phyloP scores from a whole-genome alignment of 2,113 vertebrate genomes.

The Petromus typicus region DNA sequence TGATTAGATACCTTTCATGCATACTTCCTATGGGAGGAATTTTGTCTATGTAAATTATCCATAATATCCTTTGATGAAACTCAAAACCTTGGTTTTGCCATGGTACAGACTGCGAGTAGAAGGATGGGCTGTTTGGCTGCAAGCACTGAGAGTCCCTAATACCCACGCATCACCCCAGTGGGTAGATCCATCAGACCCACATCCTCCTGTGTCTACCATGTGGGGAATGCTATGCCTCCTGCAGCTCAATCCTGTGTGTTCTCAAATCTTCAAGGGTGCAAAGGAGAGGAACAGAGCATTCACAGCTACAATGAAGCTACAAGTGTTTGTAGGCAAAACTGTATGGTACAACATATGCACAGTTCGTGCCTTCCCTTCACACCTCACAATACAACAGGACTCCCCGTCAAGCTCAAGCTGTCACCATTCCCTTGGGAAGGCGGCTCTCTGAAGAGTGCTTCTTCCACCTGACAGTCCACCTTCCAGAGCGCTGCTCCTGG shows the following conservation, averaged over 20 bases:
- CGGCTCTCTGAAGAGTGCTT: conserved; percentile 75
- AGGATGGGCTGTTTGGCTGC: not conserved
- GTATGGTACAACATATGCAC: conserved; percentile 87
- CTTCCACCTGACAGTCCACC: conserved; percentile 77
- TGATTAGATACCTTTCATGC: not conserved
- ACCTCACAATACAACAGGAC: conserved; percentile 85
- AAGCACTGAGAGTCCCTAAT: not conserved
- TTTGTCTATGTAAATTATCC: not conserved
- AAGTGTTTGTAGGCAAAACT: conserved; percentile 85
- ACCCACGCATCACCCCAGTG: accelerated
- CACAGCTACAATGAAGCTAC: conserved; percentile 86
- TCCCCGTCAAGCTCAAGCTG: conserved; percentile 88
- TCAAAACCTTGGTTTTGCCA: not conserved
- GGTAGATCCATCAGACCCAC: not conserved
- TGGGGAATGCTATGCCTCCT: conserved; percentile 23
- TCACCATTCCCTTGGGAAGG: conserved; percentile 82
- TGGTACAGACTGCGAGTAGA: not conserved
- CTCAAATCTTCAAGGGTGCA: conserved; percentile 83
- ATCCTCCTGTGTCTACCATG: not conserved
- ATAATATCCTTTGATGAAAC: not conserved
- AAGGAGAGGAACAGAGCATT: conserved; percentile 84
- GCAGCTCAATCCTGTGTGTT: conserved; percentile 79
- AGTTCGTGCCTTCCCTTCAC: conserved; percentile 88
- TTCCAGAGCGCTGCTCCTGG: conserved; percentile 14
- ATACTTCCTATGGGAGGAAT: not conserved